Evolutionary conservation across 2,888 invertebrate species (phyloP).

Genomic region (Unio pictorum): DNA sequence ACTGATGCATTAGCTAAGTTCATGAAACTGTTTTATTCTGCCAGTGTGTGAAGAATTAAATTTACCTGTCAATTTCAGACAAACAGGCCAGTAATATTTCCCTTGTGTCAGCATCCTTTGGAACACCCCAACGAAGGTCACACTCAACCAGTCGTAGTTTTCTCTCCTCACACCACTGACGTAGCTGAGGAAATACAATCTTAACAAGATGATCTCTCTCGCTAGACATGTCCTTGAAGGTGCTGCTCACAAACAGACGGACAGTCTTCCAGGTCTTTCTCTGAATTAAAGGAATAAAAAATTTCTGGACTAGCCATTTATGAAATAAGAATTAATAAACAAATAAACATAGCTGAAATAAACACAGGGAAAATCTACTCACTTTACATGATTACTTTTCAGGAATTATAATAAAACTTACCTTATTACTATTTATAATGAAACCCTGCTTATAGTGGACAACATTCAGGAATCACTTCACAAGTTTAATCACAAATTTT

Average conservation of each 20-base stretch:
- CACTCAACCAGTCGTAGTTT: constrained; percentile 61
- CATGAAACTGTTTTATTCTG: too few species aligned
- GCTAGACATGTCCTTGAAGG: constrained; percentile 63
- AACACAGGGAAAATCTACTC: too few species aligned
- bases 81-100: constrained; percentile 62
- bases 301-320: too few species aligned
- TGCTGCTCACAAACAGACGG: constrained; percentile 66
- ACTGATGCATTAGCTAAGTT: too few species aligned
- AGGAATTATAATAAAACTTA: too few species aligned
- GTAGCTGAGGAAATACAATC: constrained; percentile 59
- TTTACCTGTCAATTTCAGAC: constrained; percentile 58
- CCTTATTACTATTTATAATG: too few species aligned
- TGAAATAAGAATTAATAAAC: too few species aligned
- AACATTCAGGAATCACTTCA: too few species aligned
- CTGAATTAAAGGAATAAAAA: background rate
- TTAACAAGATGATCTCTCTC: constrained; percentile 65
- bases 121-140: constrained; percentile 69
- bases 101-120: constrained; percentile 52
- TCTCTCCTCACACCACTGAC: constrained; percentile 59
- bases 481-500: too few species aligned
- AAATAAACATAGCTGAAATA: too few species aligned
- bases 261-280: constrained; percentile 42
- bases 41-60: background rate
- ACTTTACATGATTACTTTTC: too few species aligned
- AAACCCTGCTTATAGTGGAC: too few species aligned